Evolutionary conservation across 2,113 vertebrate species (phyloP).

Genomic region (Brachypteracias leptosomus): DNA sequence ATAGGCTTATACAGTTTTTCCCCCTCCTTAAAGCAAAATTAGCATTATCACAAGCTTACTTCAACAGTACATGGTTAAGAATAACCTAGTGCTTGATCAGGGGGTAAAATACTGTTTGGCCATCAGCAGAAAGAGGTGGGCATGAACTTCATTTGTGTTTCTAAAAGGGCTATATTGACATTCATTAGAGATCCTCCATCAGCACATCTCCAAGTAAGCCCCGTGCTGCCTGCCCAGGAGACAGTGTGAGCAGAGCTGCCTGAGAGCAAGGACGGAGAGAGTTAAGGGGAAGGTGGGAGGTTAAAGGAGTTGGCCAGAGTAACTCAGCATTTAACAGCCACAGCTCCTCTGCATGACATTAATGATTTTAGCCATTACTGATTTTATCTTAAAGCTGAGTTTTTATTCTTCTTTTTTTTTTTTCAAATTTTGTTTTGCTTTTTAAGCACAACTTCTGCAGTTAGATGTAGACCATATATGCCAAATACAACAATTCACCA

Average conservation of each 20-base stretch:
- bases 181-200: not conserved
- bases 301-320: not conserved
- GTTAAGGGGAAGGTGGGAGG: not conserved
- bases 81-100: not conserved
- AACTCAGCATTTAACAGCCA: not conserved
- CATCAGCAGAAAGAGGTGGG: not conserved
- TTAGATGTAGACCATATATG: not conserved
- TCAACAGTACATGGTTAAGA: not conserved
- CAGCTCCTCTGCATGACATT: not conserved
- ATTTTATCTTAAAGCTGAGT: not conserved
- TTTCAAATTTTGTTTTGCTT: not conserved
- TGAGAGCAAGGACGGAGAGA: not conserved
- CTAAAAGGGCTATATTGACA: not conserved
- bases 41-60: not conserved
- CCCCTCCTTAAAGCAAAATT: conserved; percentile 5
- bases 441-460: not conserved
- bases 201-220: not conserved
- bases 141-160: not conserved
- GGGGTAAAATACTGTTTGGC: not conserved
- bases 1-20: not conserved
- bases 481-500: not conserved
- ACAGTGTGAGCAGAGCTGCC: not conserved
- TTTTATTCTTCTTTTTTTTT: not conserved
- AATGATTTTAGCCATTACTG: not conserved
- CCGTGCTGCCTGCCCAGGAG: not conserved